phyloP scores from a whole-genome alignment of 35 echinoderm and acorn worm species.

The Amphiura filiformis region DNA sequence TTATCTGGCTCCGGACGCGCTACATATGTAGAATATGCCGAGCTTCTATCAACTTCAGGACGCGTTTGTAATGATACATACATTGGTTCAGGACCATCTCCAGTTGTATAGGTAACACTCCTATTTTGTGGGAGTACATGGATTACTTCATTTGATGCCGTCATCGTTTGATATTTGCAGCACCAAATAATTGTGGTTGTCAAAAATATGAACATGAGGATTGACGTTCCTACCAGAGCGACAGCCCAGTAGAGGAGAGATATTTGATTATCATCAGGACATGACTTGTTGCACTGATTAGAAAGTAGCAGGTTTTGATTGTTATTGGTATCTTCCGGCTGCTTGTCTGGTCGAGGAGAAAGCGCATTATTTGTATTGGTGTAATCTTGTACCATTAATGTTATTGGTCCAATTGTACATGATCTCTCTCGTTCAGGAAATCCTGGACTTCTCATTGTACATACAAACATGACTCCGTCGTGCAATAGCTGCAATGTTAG shows the following conservation, averaged over 20 bases:
- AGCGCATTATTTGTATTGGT: too few species aligned
- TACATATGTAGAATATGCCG: too few species aligned
- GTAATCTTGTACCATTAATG: too few species aligned
- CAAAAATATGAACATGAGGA: not conserved
- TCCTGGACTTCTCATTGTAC: not conserved
- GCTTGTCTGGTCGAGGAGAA: too few species aligned
- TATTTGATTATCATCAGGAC: too few species aligned
- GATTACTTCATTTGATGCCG: not conserved
- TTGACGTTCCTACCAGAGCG: not conserved
- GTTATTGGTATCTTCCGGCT: too few species aligned
- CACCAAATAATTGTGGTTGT: not conserved
- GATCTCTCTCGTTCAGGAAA: not conserved
- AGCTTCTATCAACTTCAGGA: not conserved
- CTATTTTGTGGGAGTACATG: not conserved
- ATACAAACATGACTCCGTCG: not conserved
- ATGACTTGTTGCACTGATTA: too few species aligned
- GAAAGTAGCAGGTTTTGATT: too few species aligned
- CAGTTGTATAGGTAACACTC: not conserved
- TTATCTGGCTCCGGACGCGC: too few species aligned
- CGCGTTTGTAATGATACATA: not conserved
- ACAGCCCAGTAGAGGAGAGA: not conserved
- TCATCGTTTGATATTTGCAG: not conserved
- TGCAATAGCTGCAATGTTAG: not conserved
- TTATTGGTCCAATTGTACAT: not conserved
- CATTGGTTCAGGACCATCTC: not conserved